A percentile compares a stretch with the other conserved stretches of the same genome.
phyloP scores from a whole-genome alignment of 2,113 vertebrate species.

The rat (Rattus norvegicus) region GRCr8 NC_086022.1:162984001-162984500 shows the following conservation, averaged over 20 bases:
- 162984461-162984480: background rate
- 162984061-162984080: background rate
- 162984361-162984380: background rate
- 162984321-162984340: background rate
- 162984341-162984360: background rate
- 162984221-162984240: background rate
- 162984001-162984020: background rate
- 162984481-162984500: background rate
- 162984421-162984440: background rate
- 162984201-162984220: background rate
- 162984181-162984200: background rate
- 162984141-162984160: background rate
- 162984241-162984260: background rate
- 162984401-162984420: background rate
- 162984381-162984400: background rate
- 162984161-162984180: background rate
- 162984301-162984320: background rate
- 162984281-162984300: background rate
- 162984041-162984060: background rate
- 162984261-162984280: background rate
- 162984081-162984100: background rate
- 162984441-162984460: background rate
- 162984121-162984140: background rate
- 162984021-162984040: background rate
- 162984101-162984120: background rate